Evolutionary conservation across 2,797 vertebrate species (phyloP).

Genomic region (Tapera naevia): DNA sequence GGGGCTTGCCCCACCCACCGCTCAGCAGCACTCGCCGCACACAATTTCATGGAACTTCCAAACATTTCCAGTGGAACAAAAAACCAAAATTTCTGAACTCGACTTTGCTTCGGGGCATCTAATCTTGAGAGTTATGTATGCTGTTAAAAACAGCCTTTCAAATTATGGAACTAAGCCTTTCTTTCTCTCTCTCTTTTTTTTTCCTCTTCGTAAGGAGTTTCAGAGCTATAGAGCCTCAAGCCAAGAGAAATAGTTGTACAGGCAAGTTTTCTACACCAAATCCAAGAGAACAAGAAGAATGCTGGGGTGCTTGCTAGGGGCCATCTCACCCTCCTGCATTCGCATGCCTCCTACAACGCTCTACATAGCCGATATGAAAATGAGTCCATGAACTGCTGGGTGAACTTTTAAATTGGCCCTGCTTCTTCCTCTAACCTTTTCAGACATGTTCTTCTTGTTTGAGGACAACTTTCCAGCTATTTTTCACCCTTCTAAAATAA

Average conservation of each 20-base stretch:
- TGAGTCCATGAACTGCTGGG: not conserved
- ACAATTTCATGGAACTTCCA: constrained; percentile 36
- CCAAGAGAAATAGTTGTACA: constrained; percentile 56
- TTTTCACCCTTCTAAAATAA: not conserved
- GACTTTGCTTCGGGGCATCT: constrained; percentile 37
- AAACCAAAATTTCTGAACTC: constrained; percentile 56
- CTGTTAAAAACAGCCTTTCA: constrained; percentile 70
- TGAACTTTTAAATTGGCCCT: constrained; percentile 12
- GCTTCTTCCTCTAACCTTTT: not conserved
- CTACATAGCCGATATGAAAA: not conserved
- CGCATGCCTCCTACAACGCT: not conserved
- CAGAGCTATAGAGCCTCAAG: constrained; percentile 30
- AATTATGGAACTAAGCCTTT: constrained; percentile 47
- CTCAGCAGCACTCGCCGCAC: not conserved
- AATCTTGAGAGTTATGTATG: constrained; percentile 61
- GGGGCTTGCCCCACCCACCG: not conserved
- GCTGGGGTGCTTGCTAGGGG: constrained; percentile 10
- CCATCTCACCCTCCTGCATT: not conserved
- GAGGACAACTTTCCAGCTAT: not conserved
- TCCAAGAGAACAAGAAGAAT: not conserved
- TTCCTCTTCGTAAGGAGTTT: not conserved
- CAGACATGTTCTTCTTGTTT: not conserved
- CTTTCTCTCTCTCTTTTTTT: not conserved
- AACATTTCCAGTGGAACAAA: constrained; percentile 45
- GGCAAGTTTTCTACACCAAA: constrained; percentile 34